Evolutionary conservation across 1,140 invertebrate genomes (phyloP).

Genomic region (Drosophila rufa): DNA sequence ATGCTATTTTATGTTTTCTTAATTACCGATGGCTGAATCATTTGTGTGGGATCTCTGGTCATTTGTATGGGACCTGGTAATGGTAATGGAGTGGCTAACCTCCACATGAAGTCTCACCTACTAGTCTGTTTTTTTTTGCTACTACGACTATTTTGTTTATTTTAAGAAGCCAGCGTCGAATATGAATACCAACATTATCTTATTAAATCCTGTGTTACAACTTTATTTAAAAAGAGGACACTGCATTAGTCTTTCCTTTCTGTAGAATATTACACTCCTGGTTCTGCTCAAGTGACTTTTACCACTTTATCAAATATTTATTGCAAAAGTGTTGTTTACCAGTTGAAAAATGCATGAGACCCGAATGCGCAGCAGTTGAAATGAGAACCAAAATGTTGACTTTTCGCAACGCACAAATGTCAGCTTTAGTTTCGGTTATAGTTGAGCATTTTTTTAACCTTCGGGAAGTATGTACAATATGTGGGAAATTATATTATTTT

Average conservation of each 20-base stretch:
- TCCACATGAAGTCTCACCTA: too few relatives aligned
- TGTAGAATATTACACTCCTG: background rate
- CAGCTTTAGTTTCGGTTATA: slow-evolving; percentile 47
- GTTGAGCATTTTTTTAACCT: slow-evolving; percentile 16
- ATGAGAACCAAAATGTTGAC: slow-evolving; percentile 42
- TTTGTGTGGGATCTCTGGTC: too few relatives aligned
- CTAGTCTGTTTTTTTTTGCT: too few relatives aligned
- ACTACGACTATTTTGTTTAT: too few relatives aligned
- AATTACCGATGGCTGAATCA: background rate
- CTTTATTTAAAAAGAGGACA: too few relatives aligned
- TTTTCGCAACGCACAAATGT: slow-evolving; percentile 54
- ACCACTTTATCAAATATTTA: slow-evolving; percentile 59
- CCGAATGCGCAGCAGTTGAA: slow-evolving; percentile 8
- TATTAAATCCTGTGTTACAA: too few relatives aligned
- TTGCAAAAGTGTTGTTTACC: slow-evolving; percentile 33
- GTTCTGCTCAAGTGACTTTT: background rate
- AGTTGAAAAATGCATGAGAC: slow-evolving; percentile 54
- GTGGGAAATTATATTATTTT: slow-evolving; percentile 39
- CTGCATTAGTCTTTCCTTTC: too few relatives aligned
- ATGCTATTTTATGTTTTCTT: background rate
- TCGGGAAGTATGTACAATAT: slow-evolving; percentile 21
- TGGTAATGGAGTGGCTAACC: too few relatives aligned
- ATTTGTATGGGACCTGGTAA: too few relatives aligned
- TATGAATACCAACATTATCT: too few relatives aligned
- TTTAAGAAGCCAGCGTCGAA: too few relatives aligned